Base-by-base conservation (phyloP, 2,888 invertebrate species). In the Oscheius onirici region DNA sequence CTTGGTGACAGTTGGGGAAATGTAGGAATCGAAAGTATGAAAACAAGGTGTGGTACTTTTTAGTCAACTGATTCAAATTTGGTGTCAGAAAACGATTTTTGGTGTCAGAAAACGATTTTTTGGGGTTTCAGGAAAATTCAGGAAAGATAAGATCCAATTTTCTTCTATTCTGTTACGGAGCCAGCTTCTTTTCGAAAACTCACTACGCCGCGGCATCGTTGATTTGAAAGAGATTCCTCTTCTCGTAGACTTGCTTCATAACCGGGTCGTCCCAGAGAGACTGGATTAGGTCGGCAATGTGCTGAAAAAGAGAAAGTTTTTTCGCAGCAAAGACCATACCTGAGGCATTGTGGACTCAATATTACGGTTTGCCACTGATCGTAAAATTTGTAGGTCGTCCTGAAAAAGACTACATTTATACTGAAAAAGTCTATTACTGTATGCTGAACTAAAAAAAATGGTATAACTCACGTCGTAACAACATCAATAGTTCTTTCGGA, bases 201-300 rank as follows among this genome's bases (percentile, higher is more conserved):
- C 90, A 97, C 97, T 97, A 97, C 94, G 97, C 96, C 89, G 97
- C 97, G 88, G 97, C 97, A 91, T 97, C 97, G 90, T 97, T 97
- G 90, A 97, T 93, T 91, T 97, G 97, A 91, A 99, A 99, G 92
- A 97, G 97, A 91, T 97, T 97, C 90, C 95, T 95, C 90, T 97
- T 93, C 75, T 95, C 95, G 91, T 96, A 97, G 91, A 97, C 97
- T 90, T 61, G 22, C 34, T 63, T 24, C 17, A 67, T 46, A 24
- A 43, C 15, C 8, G 52, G 34, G 40, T 67, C 54, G 17, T 34
- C 46, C 67, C 67, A 67, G 24, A 67, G 20, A 20, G 26, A 24
- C 40, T 67, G 24, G 40, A 67, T 67, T n/a, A 51, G 20, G 17
- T 28, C 54, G 34, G 43, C 52, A 3, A 67, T 20, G 24, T 28